Conservation (phyloP, 1,140 invertebrate species). For the Drosophila simulans region DNA sequence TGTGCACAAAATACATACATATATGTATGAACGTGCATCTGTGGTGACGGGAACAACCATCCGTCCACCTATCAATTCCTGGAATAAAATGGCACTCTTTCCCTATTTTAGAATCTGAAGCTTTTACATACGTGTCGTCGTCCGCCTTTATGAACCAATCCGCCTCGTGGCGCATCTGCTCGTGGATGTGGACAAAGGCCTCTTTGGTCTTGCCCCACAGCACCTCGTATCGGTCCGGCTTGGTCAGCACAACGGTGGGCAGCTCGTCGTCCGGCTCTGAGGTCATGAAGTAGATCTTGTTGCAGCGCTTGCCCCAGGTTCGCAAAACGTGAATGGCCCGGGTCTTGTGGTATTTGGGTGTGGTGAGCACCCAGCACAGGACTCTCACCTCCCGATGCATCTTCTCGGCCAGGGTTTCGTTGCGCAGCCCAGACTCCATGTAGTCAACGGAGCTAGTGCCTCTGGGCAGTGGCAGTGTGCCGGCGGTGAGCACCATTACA, state of each 20-base stretch:
- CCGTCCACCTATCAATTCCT: no score
- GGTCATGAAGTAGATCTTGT: slow-evolving; percentile 95
- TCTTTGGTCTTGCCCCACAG: slow-evolving; percentile 98
- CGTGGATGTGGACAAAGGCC: slow-evolving; percentile 94
- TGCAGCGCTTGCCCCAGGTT: slow-evolving; percentile 97
- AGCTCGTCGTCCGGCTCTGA: slow-evolving; percentile 87
- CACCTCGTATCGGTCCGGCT: slow-evolving; percentile 93
- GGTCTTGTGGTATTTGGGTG: slow-evolving; percentile 93
- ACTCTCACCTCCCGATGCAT: slow-evolving; percentile 89
- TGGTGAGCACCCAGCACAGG: slow-evolving; percentile 97
- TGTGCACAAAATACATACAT: no score
- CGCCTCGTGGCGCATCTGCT: slow-evolving; percentile 91
- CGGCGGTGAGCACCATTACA: slow-evolving; percentile 41
- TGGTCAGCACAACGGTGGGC: slow-evolving; percentile 87
- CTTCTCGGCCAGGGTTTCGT: slow-evolving; percentile 34
- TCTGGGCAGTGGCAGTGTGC: neutral
- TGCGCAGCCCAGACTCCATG: neutral
- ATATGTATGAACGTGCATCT: no score
- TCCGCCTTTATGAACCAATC: slow-evolving; percentile 98
- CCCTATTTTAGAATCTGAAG: neutral
- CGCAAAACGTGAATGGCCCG: slow-evolving; percentile 95
- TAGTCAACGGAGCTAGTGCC: no score
- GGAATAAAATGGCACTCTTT: no score
- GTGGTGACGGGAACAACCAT: no score
- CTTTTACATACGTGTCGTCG: slow-evolving; percentile 91